phyloP scores from a whole-genome alignment of 2,113 vertebrate species.

The Atlantisia rogersi region DNA sequence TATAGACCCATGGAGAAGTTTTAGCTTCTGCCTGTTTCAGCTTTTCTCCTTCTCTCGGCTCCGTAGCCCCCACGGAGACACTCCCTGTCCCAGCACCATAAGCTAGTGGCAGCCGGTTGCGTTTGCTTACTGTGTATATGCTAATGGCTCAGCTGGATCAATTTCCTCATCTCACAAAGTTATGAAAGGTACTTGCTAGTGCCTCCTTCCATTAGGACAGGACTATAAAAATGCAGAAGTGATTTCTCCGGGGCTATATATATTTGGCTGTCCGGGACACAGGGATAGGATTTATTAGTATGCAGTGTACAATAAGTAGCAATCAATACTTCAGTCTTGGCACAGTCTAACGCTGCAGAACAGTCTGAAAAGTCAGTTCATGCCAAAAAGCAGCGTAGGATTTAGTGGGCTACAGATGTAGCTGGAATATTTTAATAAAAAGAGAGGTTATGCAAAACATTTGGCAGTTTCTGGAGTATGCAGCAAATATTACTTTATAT shows the following conservation, averaged over 20 bases:
- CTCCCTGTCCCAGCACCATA: neutral
- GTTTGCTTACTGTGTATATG: neutral
- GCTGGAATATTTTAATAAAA: slow-evolving; percentile 33
- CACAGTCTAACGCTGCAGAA: slow-evolving; percentile 21
- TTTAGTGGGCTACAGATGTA: slow-evolving; percentile 41
- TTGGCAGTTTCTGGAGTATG: slow-evolving; percentile 12
- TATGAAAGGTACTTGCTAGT: neutral
- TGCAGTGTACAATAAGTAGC: slow-evolving; percentile 3
- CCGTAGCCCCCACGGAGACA: neutral
- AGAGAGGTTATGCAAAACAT: slow-evolving; percentile 23
- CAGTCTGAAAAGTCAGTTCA: neutral
- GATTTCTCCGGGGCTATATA: neutral
- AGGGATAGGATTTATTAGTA: slow-evolving; percentile 33
- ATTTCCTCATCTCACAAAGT: neutral
- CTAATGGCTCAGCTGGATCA: neutral
- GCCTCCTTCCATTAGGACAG: neutral
- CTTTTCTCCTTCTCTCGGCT: neutral
- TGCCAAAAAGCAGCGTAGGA: slow-evolving; percentile 19
- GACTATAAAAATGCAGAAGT: neutral
- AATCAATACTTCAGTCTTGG: slow-evolving; percentile 54
- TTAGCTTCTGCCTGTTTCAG: neutral
- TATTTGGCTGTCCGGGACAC: neutral
- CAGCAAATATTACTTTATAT: neutral
- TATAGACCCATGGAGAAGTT: fast-evolving
- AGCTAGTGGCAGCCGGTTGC: neutral